Evolutionary conservation across 2,888 invertebrate genomes (phyloP), one percentile per base, ranked within the genome.

Genomic region (Sericinus montela): DNA sequence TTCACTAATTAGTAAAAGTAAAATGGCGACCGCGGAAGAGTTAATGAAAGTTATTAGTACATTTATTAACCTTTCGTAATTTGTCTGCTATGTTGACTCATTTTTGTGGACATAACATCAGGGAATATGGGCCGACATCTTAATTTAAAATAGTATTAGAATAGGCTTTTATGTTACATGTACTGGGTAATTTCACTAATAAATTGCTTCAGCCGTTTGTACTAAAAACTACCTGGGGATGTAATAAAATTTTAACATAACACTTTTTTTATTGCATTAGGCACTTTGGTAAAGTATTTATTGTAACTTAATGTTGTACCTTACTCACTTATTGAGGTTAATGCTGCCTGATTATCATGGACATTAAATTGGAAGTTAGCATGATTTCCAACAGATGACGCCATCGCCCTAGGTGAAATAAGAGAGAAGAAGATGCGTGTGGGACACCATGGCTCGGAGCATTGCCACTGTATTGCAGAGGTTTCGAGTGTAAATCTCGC

Each of bases 21-120:
- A 28, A 7, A 23, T 10, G 43, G 30, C 16, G 40, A 49, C 45
- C 49, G 44, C 35, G 30, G 10, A 13, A 6, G 14, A 11, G 45
- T 40, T 35, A 41, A 8, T 7, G 34, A 34, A 36, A 34, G 44
- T 49, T 39, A 44, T 44, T 16, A 29, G 15, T 29, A n/a, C 45
- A 28, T 49, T 49, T 11, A 35, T 40, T 41, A 41, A 49, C 45
- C 35, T 36, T 50, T 41, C 10, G n/a, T 45, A 45, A 45, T 50
- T 50, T 45, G 49, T 45, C 49, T 34, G 15, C 23, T 25, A 28
- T 29, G 23, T 36, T 50, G 45, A 36, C 44, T 41, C 50, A 45
- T 36, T 9, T 34, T 11, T 23, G 29, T 7, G 10, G 29, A 50
- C 48, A 38, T 28, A 11, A 15, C 50, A 13, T 34, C 35, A 23